A percentile compares a stretch with the other conserved stretches of the same genome.
Evolutionary conservation across 2,113 vertebrate genomes (phyloP).

Genomic region (Puma concolor): DNA sequence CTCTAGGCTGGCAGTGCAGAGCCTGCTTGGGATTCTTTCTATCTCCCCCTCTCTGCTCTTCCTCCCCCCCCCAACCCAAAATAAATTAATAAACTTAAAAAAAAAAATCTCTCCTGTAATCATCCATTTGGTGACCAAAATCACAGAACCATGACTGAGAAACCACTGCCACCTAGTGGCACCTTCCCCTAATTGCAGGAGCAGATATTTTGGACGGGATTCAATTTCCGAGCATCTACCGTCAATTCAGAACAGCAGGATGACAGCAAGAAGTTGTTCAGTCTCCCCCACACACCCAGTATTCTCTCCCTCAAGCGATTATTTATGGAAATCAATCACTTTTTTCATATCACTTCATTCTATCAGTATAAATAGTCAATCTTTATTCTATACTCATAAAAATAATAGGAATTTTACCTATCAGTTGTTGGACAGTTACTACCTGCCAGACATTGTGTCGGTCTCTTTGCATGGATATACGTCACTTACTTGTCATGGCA

Average conservation of each 20-base stretch:
- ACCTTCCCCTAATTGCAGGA: constrained; percentile 41
- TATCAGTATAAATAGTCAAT: background rate
- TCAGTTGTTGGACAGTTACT: background rate
- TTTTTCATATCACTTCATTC: background rate
- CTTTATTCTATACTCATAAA: background rate
- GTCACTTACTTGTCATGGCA: background rate
- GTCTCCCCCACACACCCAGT: background rate
- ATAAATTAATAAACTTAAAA: no score
- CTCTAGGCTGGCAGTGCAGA: no score
- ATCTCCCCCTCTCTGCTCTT: no score
- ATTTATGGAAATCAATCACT: background rate
- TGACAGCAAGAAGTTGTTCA: background rate
- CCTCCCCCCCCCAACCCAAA: no score
- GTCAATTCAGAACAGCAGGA: background rate
- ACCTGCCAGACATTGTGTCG: background rate
- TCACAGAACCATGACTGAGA: background rate
- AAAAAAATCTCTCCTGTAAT: no score
- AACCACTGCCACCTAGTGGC: constrained; percentile 53
- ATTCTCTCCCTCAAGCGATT: background rate
- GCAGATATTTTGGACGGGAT: background rate
- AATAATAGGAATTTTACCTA: background rate
- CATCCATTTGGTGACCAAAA: background rate
- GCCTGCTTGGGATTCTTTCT: no score
- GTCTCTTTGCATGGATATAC: background rate
- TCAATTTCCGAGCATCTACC: no score